Evolutionary conservation across 2,797 vertebrate species (phyloP).

Genomic region (Gymnothorax javanicus): DNA sequence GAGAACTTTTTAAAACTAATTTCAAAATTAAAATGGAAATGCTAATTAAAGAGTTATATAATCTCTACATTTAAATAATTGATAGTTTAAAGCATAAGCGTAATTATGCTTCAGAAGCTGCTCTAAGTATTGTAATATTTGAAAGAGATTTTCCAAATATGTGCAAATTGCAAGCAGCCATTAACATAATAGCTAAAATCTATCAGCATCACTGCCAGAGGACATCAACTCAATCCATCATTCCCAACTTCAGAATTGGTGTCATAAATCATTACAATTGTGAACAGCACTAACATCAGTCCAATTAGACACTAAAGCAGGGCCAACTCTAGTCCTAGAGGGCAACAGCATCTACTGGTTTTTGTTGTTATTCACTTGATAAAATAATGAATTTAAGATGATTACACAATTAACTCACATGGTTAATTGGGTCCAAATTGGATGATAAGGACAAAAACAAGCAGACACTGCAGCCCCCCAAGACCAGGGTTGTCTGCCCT

Average conservation of each 20-base stretch:
- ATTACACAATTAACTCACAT: too few relatives aligned
- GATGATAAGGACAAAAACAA: too few relatives aligned
- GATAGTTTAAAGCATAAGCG: not conserved
- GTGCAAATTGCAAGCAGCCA: constrained; percentile 4
- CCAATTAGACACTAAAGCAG: not conserved
- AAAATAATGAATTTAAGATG: too few relatives aligned
- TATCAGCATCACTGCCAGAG: not conserved
- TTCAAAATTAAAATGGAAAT: not conserved
- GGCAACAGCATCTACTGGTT: too few relatives aligned
- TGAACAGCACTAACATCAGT: not conserved
- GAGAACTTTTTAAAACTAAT: not conserved
- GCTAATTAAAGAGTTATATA: not conserved
- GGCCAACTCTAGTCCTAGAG: too few relatives aligned
- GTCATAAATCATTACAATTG: not conserved
- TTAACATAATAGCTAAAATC: constrained; percentile 7
- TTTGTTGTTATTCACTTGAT: too few relatives aligned
- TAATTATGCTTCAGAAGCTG: not conserved
- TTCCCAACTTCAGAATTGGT: not conserved
- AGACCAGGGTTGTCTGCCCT: too few relatives aligned
- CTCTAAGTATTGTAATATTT: not conserved
- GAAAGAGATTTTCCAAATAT: not conserved
- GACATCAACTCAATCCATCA: constrained; percentile 2
- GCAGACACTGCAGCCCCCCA: too few relatives aligned
- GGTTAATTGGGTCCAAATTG: too few relatives aligned
- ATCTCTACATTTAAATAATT: not conserved